These are phyloP conservation scores for Corythaeola cristata DNA, from an alignment of 2,113 vertebrate species.

Conservation along the genomic window DNA sequence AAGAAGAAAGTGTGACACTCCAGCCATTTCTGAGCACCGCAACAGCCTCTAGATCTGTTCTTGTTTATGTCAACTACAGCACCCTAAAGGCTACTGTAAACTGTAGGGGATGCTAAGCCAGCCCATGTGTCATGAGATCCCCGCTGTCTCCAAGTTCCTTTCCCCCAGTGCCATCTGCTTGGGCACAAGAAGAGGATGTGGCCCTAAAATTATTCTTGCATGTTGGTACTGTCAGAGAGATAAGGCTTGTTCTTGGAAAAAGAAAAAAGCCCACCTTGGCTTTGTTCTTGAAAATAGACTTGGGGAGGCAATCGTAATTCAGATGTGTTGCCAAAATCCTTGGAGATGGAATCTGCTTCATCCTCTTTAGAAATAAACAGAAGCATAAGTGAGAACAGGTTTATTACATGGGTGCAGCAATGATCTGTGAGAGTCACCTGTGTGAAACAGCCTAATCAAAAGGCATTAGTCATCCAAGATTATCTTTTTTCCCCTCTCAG, in stretches of 20 bases:
- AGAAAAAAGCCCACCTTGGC: slow-evolving; percentile 23
- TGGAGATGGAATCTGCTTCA: slow-evolving; percentile 67
- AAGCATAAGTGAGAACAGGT: background rate
- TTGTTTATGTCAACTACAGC: background rate
- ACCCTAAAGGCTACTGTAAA: background rate
- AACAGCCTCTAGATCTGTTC: background rate
- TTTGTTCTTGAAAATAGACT: slow-evolving; percentile 66
- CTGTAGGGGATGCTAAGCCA: background rate
- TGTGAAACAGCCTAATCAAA: slow-evolving; percentile 8
- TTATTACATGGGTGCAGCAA: background rate
- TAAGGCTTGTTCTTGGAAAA: background rate
- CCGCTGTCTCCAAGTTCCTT: background rate
- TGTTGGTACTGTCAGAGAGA: background rate
- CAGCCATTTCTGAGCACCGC: background rate
- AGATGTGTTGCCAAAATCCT: slow-evolving; percentile 71
- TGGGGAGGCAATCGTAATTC: slow-evolving; percentile 57
- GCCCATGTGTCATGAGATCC: background rate
- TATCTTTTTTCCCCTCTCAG: background rate
- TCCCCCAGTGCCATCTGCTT: background rate
- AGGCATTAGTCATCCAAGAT: background rate
- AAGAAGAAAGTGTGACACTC: background rate
- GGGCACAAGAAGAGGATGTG: background rate
- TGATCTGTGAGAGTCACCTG: background rate
- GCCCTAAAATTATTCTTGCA: background rate
- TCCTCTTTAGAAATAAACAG: slow-evolving; percentile 66